Evolutionary conservation across 2,888 invertebrate species (phyloP), one percentile per base, ranked within the genome.

Genomic region (Diaprepes abbreviatus): DNA sequence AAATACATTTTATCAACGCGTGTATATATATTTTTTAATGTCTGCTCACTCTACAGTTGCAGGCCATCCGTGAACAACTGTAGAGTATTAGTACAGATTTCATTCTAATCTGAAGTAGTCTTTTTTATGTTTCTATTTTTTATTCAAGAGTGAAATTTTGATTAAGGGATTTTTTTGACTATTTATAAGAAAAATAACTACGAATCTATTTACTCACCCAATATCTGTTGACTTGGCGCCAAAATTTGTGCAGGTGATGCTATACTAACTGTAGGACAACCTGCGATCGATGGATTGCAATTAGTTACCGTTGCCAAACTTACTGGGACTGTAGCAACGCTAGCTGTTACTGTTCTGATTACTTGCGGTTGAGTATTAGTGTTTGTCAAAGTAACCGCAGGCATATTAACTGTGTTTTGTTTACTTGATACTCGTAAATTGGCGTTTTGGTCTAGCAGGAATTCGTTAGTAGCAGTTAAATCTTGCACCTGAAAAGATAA

Each of bases 381-480:
- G 70, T 83, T 85, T 35, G 85, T 84, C 7, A 89, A 86, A 1
- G 88, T 88, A 1, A 89, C 88, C 7, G 88, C 87, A 4, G 90
- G 89, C 10, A 89, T 87, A 2, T 88, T 87, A 3, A 89, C 88
- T 2, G 88, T 85, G 7, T 86, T 86, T 52, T 86, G 83, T 73
- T 89, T 88, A 66, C 87, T 88, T 10, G 87, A 87, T 72, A 91
- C 85, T 28, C 93, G 86, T 70, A 92, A 83, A 73, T 90, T 89
- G 19, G 92, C 92, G 82, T 93, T 93, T 83, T 93, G 92, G 77
- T 92, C 92, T 72, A 93, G 83, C 9, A 93, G 85, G 80, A 93
- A 92, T 80, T 93, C 92, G 81, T 93, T 93, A 6, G 92, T 91
- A 1, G 92, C 91, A 33, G 90, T 90, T 71, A 93, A 83, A 81